Conservation (phyloP, 2,113 vertebrate genomes). For the Paramormyrops kingsleyae region DNA sequence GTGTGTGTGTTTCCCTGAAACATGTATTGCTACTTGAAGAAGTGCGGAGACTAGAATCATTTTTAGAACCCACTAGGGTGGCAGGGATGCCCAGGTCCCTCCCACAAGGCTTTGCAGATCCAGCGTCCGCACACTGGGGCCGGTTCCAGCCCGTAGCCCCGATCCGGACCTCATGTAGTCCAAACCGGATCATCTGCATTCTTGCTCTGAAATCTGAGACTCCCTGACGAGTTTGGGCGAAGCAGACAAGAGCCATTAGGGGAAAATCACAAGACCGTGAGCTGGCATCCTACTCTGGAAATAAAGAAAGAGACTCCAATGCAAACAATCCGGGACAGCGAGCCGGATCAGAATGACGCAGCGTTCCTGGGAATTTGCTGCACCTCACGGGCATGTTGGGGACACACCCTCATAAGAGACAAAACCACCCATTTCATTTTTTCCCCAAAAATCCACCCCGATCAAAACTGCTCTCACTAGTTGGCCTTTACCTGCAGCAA, state of each 20-base stretch:
- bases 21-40: background rate
- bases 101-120: background rate
- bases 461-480: background rate
- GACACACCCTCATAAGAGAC: background rate
- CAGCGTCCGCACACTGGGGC: background rate
- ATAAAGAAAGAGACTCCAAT: background rate
- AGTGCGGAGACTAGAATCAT: background rate
- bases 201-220: constrained; percentile 26
- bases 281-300: constrained; percentile 12
- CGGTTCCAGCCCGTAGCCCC: background rate
- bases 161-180: background rate
- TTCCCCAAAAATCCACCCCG: background rate
- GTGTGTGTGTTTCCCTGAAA: background rate
- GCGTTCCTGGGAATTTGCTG: background rate
- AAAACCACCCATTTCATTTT: background rate
- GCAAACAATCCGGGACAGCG: background rate
- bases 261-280: background rate
- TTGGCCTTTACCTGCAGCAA: background rate
- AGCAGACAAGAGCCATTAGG: background rate
- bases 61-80: background rate
- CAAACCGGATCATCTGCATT: constrained; percentile 40
- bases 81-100: no score
- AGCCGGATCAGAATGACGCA: background rate
- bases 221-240: background rate
- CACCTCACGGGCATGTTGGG: background rate